phyloP scores from a whole-genome alignment of 1,140 invertebrate genomes.

The Leptinotarsa lineolata region DNA sequence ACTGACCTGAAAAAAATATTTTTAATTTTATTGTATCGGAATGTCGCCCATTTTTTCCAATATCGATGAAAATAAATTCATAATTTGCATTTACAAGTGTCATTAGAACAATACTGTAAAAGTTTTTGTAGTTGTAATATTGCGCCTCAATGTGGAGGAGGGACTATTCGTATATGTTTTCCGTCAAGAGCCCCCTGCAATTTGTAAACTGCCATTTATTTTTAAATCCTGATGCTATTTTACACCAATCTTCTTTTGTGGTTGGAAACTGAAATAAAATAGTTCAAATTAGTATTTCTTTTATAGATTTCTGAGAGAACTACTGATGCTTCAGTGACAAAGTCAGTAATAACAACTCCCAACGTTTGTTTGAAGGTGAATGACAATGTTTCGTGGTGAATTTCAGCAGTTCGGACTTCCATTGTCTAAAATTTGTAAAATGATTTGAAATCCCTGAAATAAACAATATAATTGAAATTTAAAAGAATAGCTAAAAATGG shows the following conservation, averaged over 20 bases:
- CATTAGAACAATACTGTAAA: conserved; percentile 24
- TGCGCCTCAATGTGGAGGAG: neutral
- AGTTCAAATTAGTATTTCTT: neutral
- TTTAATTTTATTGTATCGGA: conserved; percentile 9
- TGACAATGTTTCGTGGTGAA: conserved; percentile 16
- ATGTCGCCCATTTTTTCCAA: conserved; percentile 16
- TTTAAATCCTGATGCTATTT: conserved; percentile 19
- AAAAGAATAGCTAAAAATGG: no score
- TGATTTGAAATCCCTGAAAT: no score
- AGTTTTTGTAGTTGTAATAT: conserved; percentile 27
- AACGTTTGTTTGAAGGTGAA: conserved; percentile 16
- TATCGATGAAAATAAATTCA: conserved; percentile 26
- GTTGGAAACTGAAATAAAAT: conserved; percentile 21
- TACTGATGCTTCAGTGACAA: neutral
- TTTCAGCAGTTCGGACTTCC: no score
- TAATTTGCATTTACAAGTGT: conserved; percentile 16
- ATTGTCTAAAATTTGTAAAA: no score
- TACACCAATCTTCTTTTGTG: conserved; percentile 20
- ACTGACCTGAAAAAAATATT: neutral
- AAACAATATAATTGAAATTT: no score
- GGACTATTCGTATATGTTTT: conserved; percentile 25
- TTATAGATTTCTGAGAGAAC: neutral
- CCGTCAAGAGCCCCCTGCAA: conserved; percentile 24
- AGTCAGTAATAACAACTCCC: neutral
- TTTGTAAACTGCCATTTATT: conserved; percentile 25